These are phyloP conservation scores for Raphicerus campestris DNA, from an alignment of 2,113 vertebrate genomes.

Conservation along the genomic window DNA sequence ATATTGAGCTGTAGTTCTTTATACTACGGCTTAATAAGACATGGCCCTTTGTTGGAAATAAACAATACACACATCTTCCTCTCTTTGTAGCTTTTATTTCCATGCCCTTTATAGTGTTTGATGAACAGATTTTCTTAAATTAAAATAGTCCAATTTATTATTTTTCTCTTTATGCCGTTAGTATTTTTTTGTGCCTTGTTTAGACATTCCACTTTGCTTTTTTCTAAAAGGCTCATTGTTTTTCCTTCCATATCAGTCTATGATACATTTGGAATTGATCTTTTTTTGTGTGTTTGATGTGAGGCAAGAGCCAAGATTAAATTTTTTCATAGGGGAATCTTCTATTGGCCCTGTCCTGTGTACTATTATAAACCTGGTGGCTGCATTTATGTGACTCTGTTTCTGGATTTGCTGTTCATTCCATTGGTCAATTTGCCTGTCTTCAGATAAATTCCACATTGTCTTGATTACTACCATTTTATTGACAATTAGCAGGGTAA, in stretches of 20 bases:
- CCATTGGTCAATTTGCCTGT: neutral
- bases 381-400: neutral
- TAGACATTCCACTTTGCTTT: neutral
- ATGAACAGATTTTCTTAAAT: neutral
- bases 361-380: neutral
- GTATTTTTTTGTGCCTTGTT: neutral
- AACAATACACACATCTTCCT: neutral
- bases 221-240: neutral
- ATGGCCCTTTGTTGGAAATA: neutral
- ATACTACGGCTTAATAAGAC: neutral
- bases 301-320: neutral
- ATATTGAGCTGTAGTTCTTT: neutral
- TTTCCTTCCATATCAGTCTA: neutral
- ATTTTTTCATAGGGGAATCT: neutral
- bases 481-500: neutral
- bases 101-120: neutral
- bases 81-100: neutral
- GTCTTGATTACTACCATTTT: neutral
- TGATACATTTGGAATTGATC: neutral
- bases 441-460: neutral
- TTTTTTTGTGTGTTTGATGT: neutral
- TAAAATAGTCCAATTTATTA: neutral
- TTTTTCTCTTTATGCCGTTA: neutral
- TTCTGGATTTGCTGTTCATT: neutral
- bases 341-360: fast-evolving